phyloP scores from a whole-genome alignment of 2,797 vertebrate genomes.

The Syngnathus acus region DNA sequence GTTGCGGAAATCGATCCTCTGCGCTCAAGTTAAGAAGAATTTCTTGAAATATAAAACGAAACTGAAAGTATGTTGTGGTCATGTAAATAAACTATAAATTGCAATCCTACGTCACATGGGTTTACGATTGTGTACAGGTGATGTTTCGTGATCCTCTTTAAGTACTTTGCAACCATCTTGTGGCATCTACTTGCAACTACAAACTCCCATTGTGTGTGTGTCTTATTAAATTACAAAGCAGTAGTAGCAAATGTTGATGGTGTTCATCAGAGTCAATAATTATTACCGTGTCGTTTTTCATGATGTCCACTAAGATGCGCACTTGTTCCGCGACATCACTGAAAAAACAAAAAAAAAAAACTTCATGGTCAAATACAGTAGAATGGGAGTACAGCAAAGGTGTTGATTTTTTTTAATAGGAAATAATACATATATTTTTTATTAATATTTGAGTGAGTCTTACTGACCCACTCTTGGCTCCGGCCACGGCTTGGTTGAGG shows the following conservation, averaged over 20 bases:
- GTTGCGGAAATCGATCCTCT: constrained; percentile 77
- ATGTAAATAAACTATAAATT: background rate
- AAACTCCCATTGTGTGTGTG: no score
- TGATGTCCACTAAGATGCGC: constrained; percentile 69
- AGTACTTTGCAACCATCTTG: background rate
- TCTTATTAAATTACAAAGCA: background rate
- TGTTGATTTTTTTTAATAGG: background rate
- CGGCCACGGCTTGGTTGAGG: constrained; percentile 84
- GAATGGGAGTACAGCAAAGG: background rate
- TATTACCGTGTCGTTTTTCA: constrained; percentile 77
- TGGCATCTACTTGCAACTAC: background rate
- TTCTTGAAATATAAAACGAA: no score
- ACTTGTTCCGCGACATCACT: constrained; percentile 77
- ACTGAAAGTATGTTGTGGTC: background rate
- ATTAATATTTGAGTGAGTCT: background rate
- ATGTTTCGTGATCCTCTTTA: background rate
- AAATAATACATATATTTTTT: background rate
- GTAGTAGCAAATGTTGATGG: no score
- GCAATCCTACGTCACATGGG: background rate
- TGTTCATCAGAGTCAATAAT: no score
- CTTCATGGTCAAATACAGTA: background rate
- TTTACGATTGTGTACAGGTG: background rate
- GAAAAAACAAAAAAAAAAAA: constrained; percentile 21
- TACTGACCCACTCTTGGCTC: constrained; percentile 76
- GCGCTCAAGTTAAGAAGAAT: background rate